phyloP scores from a whole-genome alignment of 2,888 invertebrate genomes.

The Mechanitis messenoides region DNA sequence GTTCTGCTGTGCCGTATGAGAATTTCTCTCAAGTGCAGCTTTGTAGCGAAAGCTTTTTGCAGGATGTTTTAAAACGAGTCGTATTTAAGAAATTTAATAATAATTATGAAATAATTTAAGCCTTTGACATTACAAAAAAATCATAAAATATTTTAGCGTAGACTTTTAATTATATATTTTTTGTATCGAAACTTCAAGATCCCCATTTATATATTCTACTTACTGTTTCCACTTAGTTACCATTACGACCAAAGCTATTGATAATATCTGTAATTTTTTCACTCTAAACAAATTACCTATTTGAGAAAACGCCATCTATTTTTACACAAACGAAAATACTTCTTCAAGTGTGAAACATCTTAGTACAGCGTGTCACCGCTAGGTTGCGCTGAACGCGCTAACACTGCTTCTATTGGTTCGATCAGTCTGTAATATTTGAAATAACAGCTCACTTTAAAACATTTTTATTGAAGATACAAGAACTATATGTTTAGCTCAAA shows the following conservation, averaged over 20 bases:
- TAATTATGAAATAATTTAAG: neutral
- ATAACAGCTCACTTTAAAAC: no score
- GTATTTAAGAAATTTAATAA: constrained; percentile 3
- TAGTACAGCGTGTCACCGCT: constrained; percentile 32
- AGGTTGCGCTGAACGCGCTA: constrained; percentile 32
- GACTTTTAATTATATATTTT: constrained; percentile 7
- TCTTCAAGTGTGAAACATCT: constrained; percentile 2
- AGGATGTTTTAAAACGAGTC: constrained; percentile 2
- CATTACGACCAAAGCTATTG: neutral
- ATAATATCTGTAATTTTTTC: neutral
- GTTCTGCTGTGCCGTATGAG: constrained; percentile 3
- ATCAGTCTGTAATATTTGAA: no score
- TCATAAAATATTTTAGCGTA: neutral
- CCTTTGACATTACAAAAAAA: neutral
- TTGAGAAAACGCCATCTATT: constrained; percentile 38
- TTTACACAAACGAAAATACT: constrained; percentile 9
- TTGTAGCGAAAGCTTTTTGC: constrained; percentile 7
- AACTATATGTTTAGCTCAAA: no score
- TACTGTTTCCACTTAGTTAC: neutral
- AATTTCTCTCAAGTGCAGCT: neutral
- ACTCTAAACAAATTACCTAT: constrained; percentile 8
- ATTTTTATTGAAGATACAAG: no score
- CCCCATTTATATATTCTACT: neutral
- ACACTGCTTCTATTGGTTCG: no score
- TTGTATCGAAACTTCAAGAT: neutral